phyloP scores from a whole-genome alignment of 2,113 vertebrate species.

The Calonectris borealis region DNA sequence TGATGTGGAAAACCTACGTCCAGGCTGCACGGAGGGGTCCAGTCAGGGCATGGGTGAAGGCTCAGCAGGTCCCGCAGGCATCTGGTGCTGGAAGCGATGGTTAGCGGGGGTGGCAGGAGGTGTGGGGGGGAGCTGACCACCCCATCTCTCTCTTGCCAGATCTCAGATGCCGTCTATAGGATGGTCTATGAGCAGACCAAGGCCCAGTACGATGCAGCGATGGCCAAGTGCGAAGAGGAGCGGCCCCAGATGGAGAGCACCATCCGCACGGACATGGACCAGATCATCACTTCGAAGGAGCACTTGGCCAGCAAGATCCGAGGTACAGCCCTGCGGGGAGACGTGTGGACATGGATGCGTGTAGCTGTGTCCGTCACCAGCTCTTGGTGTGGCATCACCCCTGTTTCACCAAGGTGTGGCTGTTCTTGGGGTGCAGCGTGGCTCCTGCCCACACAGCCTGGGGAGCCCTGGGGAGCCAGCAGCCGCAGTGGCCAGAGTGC shows the following conservation, averaged over 20 bases:
- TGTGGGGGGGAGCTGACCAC: neutral
- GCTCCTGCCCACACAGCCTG: neutral
- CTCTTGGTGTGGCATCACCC: neutral
- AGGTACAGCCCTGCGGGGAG: constrained; percentile 65
- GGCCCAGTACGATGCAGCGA: constrained; percentile 67
- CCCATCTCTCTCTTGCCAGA: constrained; percentile 64
- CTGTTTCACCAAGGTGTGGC: neutral
- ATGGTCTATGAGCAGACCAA: constrained; percentile 85
- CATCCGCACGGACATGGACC: constrained; percentile 94
- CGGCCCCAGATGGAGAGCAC: constrained; percentile 80
- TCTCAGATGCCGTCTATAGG: constrained; percentile 87
- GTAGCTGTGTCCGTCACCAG: fast-evolving
- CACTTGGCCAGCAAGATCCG: constrained; percentile 91
- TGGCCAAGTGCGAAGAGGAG: constrained; percentile 76
- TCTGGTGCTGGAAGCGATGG: neutral
- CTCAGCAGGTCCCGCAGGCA: neutral
- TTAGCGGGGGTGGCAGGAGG: neutral
- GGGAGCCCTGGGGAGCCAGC: neutral
- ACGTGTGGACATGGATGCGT: fast-evolving
- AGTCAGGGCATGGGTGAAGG: neutral
- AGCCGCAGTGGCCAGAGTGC: no score
- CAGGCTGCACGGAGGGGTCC: neutral
- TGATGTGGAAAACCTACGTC: neutral
- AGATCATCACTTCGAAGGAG: constrained; percentile 95
- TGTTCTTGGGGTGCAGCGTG: neutral